Evolutionary conservation across 2,888 invertebrate genomes (phyloP).

Genomic region (Eueremaeus valkanovi): DNA sequence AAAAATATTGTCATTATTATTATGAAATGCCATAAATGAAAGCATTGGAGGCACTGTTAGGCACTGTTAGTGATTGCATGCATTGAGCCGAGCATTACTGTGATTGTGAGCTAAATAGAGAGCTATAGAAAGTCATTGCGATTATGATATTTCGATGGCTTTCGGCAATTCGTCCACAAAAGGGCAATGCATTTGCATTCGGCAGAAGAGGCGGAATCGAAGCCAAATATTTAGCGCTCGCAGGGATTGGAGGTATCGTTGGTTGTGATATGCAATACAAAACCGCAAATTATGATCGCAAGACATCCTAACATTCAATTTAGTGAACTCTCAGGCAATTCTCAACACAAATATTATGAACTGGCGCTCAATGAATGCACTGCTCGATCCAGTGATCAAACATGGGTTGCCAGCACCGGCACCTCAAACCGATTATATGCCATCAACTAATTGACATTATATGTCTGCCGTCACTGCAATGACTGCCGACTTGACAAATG

Average conservation of each 20-base stretch:
- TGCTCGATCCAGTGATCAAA: neutral
- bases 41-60: neutral
- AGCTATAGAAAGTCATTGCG: conserved; percentile 27
- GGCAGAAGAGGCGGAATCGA: neutral
- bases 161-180: conserved; percentile 20
- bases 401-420: conserved; percentile 14
- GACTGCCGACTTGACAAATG: conserved; percentile 5
- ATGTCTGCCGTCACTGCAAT: conserved; percentile 6
- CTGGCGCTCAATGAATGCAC: neutral
- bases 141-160: conserved; percentile 33
- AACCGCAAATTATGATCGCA: conserved; percentile 22
- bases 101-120: conserved; percentile 10
- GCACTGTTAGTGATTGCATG: conserved; percentile 24
- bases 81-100: neutral
- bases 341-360: conserved; percentile 12
- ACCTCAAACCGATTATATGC: conserved; percentile 27
- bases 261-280: conserved; percentile 23
- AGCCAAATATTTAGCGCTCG: conserved; percentile 26
- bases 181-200: conserved; percentile 31
- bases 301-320: conserved; percentile 30
- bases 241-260: conserved; percentile 14
- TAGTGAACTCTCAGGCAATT: neutral
- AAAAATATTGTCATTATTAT: conserved; percentile 16
- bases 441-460: conserved; percentile 27
- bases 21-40: conserved; percentile 24